Evolutionary conservation across 1,140 invertebrate species (phyloP).

Genomic region (Meloidogyne exigua): DNA sequence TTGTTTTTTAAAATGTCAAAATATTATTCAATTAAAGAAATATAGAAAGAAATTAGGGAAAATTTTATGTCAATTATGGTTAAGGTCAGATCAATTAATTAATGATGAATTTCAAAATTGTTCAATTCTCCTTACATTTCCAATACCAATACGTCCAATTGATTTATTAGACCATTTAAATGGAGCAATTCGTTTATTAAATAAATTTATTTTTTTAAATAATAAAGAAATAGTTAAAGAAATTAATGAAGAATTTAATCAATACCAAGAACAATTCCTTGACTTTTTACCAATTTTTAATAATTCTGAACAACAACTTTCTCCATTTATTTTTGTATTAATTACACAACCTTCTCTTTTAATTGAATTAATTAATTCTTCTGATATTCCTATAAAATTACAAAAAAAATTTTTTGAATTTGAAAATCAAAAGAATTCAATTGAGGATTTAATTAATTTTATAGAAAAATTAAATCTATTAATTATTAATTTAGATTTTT

Average conservation of each 20-base stretch:
- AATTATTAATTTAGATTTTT: constrained; percentile 19
- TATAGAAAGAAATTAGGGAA: neutral
- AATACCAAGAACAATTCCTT: too few species aligned
- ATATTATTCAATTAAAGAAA: neutral
- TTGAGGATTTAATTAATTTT: constrained; percentile 1
- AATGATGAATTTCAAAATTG: neutral
- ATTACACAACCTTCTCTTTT: constrained; percentile 22
- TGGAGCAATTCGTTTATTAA: neutral
- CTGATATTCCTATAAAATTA: constrained; percentile 15
- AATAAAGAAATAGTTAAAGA: neutral
- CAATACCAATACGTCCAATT: neutral
- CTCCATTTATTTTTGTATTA: constrained; percentile 17
- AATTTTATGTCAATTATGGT: neutral
- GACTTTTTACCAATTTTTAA: too few species aligned
- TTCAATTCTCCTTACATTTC: neutral
- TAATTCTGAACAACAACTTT: too few species aligned
- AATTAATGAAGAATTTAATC: neutral
- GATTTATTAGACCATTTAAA: neutral
- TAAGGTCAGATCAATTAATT: neutral
- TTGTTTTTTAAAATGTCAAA: constrained; percentile 1
- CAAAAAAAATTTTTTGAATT: constrained; percentile 7
- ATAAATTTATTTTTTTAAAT: neutral
- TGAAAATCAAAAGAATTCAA: neutral
- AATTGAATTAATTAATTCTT: constrained; percentile 19
- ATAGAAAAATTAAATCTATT: constrained; percentile 8